Percentiles rank a stretch among this genome's conserved stretches.
Evolutionary conservation across 2,113 vertebrate genomes (phyloP).

Genomic region (Nerophis lumbriciformis): DNA sequence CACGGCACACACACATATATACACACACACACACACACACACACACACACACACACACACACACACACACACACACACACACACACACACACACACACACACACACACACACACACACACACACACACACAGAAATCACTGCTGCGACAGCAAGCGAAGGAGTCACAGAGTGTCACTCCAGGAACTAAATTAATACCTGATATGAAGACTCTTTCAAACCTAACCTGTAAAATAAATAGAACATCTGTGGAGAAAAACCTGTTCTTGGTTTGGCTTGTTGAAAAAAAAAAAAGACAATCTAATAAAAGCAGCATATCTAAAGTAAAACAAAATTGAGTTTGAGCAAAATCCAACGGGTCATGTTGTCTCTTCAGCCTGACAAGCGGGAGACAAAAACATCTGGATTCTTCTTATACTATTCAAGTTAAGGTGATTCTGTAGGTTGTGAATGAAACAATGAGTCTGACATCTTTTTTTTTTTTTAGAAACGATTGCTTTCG

Average conservation of each 20-base stretch:
- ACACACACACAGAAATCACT: constrained; percentile 25
- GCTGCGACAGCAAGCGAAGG: neutral
- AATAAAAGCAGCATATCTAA: constrained; percentile 21
- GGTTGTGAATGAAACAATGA: too few species aligned
- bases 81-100: constrained; percentile 13
- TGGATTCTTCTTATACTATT: too few species aligned
- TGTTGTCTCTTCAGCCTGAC: too few species aligned
- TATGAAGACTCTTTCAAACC: constrained; percentile 37
- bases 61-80: constrained; percentile 10
- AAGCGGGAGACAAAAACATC: too few species aligned
- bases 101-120: neutral
- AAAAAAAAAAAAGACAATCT: constrained; percentile 27
- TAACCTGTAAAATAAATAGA: constrained; percentile 52
- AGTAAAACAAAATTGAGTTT: too few species aligned
- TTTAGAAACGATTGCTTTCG: constrained; percentile 15
- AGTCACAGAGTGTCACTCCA: constrained; percentile 37
- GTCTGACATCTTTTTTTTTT: too few species aligned
- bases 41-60: constrained; percentile 13
- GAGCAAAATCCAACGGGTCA: too few species aligned
- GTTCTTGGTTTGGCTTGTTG: constrained; percentile 40
- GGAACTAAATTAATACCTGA: constrained; percentile 47
- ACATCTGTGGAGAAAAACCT: constrained; percentile 20
- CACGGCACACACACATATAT: constrained; percentile 8
- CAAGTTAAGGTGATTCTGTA: too few species aligned
- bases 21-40: neutral